A percentile compares a stretch with the other conserved stretches of the same genome.
Conservation (phyloP, 2,888 invertebrate species). For the Cosmia trapezina region DNA sequence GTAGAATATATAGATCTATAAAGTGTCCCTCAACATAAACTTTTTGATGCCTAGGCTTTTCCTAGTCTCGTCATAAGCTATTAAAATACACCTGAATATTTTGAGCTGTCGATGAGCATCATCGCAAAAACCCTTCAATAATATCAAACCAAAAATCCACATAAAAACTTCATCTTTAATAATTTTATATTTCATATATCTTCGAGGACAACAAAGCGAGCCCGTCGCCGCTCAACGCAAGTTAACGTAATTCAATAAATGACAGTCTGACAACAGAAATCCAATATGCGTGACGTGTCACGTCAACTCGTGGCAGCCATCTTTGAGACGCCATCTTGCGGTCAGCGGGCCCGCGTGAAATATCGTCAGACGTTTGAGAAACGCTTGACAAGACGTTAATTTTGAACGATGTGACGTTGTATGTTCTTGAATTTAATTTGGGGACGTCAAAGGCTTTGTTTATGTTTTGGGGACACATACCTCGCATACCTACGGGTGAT, state of each 20-base stretch:
- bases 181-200: slow-evolving; percentile 49
- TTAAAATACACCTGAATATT: slow-evolving; percentile 8
- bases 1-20: neutral
- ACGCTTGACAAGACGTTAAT: slow-evolving; percentile 54
- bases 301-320: slow-evolving; percentile 65
- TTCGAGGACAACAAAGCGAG: slow-evolving; percentile 53
- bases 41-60: neutral
- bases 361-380: slow-evolving; percentile 62
- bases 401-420: slow-evolving; percentile 57
- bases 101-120: slow-evolving; percentile 1
- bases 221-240: slow-evolving; percentile 45
- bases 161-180: slow-evolving; percentile 45
- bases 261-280: slow-evolving; percentile 73
- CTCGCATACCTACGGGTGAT: slow-evolving; percentile 17
- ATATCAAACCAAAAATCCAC: slow-evolving; percentile 26
- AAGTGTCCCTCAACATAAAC: neutral
- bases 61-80: neutral
- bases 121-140: slow-evolving; percentile 16
- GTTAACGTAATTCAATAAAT: slow-evolving; percentile 69
- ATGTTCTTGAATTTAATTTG: slow-evolving; percentile 58
- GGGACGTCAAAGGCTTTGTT: slow-evolving; percentile 40
- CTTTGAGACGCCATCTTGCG: slow-evolving; percentile 62
- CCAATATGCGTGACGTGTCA: slow-evolving; percentile 74
- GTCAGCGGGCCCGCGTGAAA: slow-evolving; percentile 62
- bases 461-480: slow-evolving; percentile 31